These are phyloP conservation scores for Peromyscus attwateri DNA, from an alignment of 2,797 vertebrate genomes.

Conservation along the genomic window DNA sequence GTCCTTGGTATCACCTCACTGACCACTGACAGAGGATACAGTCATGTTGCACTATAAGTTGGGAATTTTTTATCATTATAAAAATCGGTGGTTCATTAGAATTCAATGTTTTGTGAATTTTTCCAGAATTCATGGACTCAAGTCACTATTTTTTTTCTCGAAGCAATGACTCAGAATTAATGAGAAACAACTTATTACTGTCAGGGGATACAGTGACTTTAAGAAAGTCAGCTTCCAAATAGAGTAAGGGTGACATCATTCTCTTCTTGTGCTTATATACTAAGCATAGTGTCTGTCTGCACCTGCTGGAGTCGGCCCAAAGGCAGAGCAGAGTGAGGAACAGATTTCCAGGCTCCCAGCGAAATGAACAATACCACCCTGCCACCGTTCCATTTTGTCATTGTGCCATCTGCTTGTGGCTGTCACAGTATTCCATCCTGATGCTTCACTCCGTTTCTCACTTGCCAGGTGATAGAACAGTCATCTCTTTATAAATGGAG, in stretches of 20 bases:
- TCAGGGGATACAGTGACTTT: constrained; percentile 30
- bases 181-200: constrained; percentile 15
- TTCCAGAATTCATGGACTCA: not conserved
- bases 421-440: not conserved
- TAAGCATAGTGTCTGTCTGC: constrained; percentile 61
- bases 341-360: constrained; percentile 51
- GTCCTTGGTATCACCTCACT: not conserved
- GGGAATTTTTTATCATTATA: not conserved
- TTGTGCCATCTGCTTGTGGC: constrained; percentile 15
- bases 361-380: constrained; percentile 59
- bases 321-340: not conserved
- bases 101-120: constrained; percentile 37
- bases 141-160: not conserved
- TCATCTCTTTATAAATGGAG: not conserved
- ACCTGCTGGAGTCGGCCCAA: constrained; percentile 19
- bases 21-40: not conserved
- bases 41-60: not conserved
- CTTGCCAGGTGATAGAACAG: not conserved
- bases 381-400: not conserved
- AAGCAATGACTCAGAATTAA: not conserved
- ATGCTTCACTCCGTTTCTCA: not conserved
- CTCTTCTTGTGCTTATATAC: constrained; percentile 33
- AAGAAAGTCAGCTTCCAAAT: constrained; percentile 57
- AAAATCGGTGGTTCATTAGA: not conserved
- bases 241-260: not conserved